A percentile compares a stretch with the other conserved stretches of the same genome.
phyloP scores from a whole-genome alignment of 2,888 invertebrate species.

The Ichneumoninae sp. region DNA sequence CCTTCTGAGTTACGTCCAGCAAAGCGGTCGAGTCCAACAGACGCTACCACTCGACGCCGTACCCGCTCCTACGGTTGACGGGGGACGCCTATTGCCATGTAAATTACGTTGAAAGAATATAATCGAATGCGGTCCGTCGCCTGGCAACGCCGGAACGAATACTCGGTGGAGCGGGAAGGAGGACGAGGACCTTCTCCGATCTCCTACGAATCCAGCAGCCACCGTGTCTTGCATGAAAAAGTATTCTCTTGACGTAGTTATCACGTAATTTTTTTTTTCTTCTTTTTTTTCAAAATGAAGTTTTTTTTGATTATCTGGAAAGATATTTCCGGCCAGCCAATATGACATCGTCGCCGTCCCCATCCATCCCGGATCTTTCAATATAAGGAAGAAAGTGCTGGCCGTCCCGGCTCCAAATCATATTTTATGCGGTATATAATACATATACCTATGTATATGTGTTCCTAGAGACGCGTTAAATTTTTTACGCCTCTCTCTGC shows the following conservation, averaged over 20 bases:
- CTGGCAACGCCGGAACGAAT: slow-evolving; percentile 8
- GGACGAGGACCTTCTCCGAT: not conserved
- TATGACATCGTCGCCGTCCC: not conserved
- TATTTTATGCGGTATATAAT: not conserved
- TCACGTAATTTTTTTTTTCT: not conserved
- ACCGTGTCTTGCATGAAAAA: not conserved
- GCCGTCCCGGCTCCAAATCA: not conserved
- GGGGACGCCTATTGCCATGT: slow-evolving; percentile 26
- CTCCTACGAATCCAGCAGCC: not conserved
- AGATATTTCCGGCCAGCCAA: not conserved
- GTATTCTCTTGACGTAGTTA: slow-evolving; percentile 4
- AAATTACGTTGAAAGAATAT: slow-evolving; percentile 51
- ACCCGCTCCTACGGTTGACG: slow-evolving; percentile 12
- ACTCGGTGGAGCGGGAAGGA: not conserved
- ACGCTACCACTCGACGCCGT: slow-evolving; percentile 25
- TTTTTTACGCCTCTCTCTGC: not conserved
- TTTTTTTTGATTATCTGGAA: slow-evolving; percentile 11
- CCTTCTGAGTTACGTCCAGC: not conserved
- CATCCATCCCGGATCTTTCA: slow-evolving; percentile 2
- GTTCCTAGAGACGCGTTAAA: not conserved
- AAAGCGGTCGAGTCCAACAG: slow-evolving; percentile 2
- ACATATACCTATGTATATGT: not conserved
- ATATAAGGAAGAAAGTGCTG: slow-evolving; percentile 2
- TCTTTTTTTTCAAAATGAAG: not conserved
- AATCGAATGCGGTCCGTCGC: slow-evolving; percentile 37